Evolutionary conservation across 2,888 invertebrate species (phyloP).

Genomic region (Argyresthia goedartella): DNA sequence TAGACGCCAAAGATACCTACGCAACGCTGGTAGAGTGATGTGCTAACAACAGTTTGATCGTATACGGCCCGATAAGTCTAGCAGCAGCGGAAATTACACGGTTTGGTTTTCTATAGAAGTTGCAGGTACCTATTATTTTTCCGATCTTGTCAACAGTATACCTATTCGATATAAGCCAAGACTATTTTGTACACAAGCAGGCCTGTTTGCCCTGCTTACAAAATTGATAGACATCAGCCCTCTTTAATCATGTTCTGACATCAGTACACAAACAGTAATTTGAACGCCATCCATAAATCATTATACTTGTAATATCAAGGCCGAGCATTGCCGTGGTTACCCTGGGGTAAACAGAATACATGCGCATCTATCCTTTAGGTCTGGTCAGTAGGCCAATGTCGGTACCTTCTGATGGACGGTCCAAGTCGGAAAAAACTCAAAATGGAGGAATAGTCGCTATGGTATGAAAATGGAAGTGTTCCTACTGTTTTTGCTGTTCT

Average conservation of each 20-base stretch:
- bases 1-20: too few species aligned
- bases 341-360: constrained; percentile 32
- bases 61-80: too few species aligned
- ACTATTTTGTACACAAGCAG: too few species aligned
- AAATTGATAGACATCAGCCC: too few species aligned
- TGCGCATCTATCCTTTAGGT: constrained; percentile 7
- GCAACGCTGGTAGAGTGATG: too few species aligned
- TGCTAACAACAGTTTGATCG: too few species aligned
- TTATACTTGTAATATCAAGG: constrained; percentile 32
- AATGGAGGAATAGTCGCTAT: not conserved
- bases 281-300: constrained; percentile 35
- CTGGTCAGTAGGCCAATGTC: not conserved
- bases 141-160: too few species aligned
- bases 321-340: constrained; percentile 54
- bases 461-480: not conserved
- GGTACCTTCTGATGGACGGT: not conserved
- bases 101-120: too few species aligned
- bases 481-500: not conserved
- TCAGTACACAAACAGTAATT: not conserved
- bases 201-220: too few species aligned
- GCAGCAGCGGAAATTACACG: too few species aligned
- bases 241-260: not conserved
- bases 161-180: too few species aligned
- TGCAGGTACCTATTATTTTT: too few species aligned
- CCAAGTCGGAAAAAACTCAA: not conserved